Conservation (phyloP, 1,140 invertebrate genomes). For the Ectropis grisescens region DNA sequence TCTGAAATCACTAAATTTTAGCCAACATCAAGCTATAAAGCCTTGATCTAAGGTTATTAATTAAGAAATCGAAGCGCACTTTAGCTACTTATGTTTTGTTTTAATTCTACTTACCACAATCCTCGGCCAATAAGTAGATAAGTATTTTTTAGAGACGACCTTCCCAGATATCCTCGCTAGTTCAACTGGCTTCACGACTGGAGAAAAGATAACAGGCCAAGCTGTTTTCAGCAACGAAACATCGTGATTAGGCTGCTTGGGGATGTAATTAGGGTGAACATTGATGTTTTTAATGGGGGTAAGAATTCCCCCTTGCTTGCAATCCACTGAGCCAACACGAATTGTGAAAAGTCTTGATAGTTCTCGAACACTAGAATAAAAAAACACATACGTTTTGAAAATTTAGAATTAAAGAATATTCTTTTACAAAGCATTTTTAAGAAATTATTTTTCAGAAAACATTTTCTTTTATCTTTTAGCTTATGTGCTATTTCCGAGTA, state of each 20-base stretch:
- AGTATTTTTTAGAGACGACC: slow-evolving; percentile 31
- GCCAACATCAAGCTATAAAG: too few relatives aligned
- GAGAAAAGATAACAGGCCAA: slow-evolving; percentile 10
- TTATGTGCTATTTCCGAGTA: too few relatives aligned
- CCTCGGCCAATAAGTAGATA: slow-evolving; percentile 46
- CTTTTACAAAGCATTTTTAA: too few relatives aligned
- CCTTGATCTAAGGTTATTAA: too few relatives aligned
- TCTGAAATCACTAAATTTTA: too few relatives aligned
- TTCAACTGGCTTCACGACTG: slow-evolving; percentile 25
- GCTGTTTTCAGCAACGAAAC: slow-evolving; percentile 30
- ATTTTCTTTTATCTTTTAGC: too few relatives aligned
- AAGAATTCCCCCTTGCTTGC: slow-evolving; percentile 39
- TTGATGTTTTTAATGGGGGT: slow-evolving; percentile 33
- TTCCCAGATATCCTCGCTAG: slow-evolving; percentile 21
- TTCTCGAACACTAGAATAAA: too few relatives aligned
- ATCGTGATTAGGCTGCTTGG: slow-evolving; percentile 30
- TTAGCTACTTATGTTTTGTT: too few relatives aligned
- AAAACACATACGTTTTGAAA: too few relatives aligned
- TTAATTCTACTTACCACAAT: slow-evolving; percentile 52
- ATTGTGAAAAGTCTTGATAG: slow-evolving; percentile 31
- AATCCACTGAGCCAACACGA: slow-evolving; percentile 42
- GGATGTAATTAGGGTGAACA: slow-evolving; percentile 35
- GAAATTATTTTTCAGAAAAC: too few relatives aligned
- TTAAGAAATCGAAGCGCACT: too few relatives aligned
- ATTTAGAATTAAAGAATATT: too few relatives aligned